Percentiles rank a stretch among this genome's conserved stretches.
Evolutionary conservation across 2,888 invertebrate species (phyloP).

Genomic region (Melitaea athalia): DNA sequence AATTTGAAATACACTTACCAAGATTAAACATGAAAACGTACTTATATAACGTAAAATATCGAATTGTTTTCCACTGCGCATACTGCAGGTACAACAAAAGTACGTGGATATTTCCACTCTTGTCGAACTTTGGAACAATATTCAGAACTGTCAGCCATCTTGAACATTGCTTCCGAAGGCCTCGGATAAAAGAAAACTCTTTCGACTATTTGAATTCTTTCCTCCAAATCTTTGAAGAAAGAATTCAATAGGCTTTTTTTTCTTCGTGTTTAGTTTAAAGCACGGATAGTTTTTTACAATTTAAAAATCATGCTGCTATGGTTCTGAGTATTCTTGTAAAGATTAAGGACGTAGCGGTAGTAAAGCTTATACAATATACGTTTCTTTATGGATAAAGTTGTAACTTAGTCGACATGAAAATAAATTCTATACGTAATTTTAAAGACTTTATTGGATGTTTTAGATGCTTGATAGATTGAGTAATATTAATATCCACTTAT

Average conservation of each 20-base stretch:
- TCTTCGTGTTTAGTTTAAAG: neutral
- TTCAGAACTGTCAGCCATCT: constrained; percentile 1
- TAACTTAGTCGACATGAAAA: too few species aligned
- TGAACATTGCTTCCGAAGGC: constrained; percentile 14
- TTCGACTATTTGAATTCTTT: constrained; percentile 24
- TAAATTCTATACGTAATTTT: too few species aligned
- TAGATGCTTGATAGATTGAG: too few species aligned
- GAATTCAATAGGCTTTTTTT: constrained; percentile 2
- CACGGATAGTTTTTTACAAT: neutral
- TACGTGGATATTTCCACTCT: constrained; percentile 4
- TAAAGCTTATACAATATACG: too few species aligned
- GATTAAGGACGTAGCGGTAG: too few species aligned
- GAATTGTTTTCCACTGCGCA: constrained; percentile 1
- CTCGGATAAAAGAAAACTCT: constrained; percentile 20
- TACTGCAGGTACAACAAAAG: constrained; percentile 1
- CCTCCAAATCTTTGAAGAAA: constrained; percentile 10
- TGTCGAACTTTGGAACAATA: constrained; percentile 9
- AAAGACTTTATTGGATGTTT: too few species aligned
- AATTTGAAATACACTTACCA: constrained; percentile 4
- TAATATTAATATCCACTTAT: too few species aligned
- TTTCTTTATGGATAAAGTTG: too few species aligned
- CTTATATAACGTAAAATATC: constrained; percentile 5
- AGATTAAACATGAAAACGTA: constrained; percentile 6
- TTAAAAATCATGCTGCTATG: neutral
- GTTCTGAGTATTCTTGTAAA: too few species aligned